These are phyloP conservation scores for Diadophis punctatus DNA, from an alignment of 2,113 vertebrate genomes.

Conservation along the genomic window DNA sequence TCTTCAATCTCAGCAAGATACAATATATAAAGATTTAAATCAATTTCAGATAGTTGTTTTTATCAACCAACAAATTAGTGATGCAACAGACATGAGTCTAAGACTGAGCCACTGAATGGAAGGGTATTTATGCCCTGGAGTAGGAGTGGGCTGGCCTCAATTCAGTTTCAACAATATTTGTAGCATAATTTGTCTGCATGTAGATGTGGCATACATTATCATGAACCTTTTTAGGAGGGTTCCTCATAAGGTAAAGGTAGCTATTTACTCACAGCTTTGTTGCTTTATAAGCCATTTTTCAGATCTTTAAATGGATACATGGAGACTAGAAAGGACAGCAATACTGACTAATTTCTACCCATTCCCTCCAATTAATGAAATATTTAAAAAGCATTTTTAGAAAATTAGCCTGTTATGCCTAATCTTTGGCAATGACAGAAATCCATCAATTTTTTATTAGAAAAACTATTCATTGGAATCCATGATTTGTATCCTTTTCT, in stretches of 20 bases:
- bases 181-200: not conserved
- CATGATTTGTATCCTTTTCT: not conserved
- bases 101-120: not conserved
- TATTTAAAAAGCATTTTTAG: not conserved
- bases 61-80: not conserved
- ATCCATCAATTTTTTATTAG: not conserved
- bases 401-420: not conserved
- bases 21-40: not conserved
- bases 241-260: not conserved
- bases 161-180: not conserved
- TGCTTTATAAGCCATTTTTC: not conserved
- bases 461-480: not conserved
- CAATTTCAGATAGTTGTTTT: not conserved
- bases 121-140: not conserved
- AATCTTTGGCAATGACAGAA: not conserved
- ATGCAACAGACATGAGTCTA: not conserved
- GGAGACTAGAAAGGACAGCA: not conserved
- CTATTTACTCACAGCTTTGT: not conserved
- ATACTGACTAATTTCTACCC: not conserved
- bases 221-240: not conserved
- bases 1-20: not conserved
- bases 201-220: not conserved
- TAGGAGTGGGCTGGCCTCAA: not conserved
- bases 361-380: not conserved
- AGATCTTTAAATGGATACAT: not conserved